Percentiles rank a stretch among this genome's conserved stretches.
phyloP scores from a whole-genome alignment of 2,888 invertebrate species.

The Halictus quadricinctus region DNA sequence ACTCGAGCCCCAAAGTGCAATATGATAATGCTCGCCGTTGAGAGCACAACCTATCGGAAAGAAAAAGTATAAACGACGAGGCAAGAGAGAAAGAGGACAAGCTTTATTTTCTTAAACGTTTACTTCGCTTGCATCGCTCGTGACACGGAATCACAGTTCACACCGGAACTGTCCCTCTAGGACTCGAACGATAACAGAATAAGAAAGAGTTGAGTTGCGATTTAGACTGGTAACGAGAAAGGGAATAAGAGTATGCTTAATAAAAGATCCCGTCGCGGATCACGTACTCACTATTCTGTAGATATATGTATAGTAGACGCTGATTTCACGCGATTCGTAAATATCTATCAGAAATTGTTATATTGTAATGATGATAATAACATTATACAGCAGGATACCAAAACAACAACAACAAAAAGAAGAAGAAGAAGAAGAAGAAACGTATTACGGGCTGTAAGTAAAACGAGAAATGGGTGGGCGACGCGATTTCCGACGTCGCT shows the following conservation, averaged over 20 bases:
- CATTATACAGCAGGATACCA: conserved; percentile 73
- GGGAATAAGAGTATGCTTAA: conserved; percentile 30
- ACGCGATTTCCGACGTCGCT: conserved; percentile 44
- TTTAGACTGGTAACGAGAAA: conserved; percentile 21
- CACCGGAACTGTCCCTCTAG: background rate
- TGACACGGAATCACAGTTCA: conserved; percentile 26
- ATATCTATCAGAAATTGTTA: conserved; percentile 78
- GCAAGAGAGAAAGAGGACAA: background rate
- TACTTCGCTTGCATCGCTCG: background rate
- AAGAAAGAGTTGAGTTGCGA: conserved; percentile 5
- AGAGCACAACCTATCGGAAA: background rate
- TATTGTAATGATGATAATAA: conserved; percentile 77
- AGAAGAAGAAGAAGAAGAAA: background rate
- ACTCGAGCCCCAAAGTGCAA: conserved; percentile 56
- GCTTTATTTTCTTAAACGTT: conserved; percentile 18
- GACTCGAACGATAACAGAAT: background rate
- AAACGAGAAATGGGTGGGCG: conserved; percentile 35
- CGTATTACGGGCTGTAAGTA: conserved; percentile 70
- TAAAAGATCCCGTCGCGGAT: conserved; percentile 66
- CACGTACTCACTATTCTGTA: conserved; percentile 80
- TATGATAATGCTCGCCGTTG: background rate
- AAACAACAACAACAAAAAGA: conserved; percentile 37
- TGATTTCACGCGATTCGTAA: conserved; percentile 72
- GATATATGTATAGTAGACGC: conserved; percentile 82
- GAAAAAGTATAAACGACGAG: background rate